Conservation (phyloP, 2,888 invertebrate species). For the Calameuta idolon region DNA sequence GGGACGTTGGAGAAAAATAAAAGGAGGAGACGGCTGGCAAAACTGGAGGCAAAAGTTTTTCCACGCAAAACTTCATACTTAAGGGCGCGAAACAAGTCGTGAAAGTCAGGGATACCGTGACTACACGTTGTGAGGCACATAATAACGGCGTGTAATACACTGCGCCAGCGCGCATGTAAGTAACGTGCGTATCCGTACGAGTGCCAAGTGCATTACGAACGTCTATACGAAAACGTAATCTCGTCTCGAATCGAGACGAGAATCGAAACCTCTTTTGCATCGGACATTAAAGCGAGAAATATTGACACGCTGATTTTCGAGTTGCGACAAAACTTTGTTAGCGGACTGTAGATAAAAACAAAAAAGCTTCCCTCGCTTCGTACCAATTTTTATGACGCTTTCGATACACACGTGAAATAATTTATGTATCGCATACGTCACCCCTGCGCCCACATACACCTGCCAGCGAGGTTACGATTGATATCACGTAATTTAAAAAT, state of each 20-base stretch:
- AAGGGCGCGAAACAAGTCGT: constrained; percentile 28
- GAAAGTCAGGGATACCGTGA: constrained; percentile 38
- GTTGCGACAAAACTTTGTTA: background rate
- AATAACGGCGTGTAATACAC: background rate
- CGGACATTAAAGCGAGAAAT: background rate
- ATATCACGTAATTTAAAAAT: background rate
- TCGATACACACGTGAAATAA: background rate
- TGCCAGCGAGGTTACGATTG: background rate
- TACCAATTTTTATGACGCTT: background rate
- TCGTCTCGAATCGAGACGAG: background rate
- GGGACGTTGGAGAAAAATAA: background rate
- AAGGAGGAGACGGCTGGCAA: background rate
- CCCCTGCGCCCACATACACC: no score
- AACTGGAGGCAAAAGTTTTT: constrained; percentile 34
- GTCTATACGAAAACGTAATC: background rate
- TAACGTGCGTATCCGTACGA: constrained; percentile 22
- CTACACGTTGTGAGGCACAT: background rate
- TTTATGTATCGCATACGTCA: background rate
- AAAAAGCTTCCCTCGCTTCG: background rate
- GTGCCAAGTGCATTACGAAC: background rate
- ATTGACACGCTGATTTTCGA: background rate
- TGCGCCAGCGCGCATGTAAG: background rate
- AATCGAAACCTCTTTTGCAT: background rate
- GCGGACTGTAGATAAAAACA: background rate
- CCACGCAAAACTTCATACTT: constrained; percentile 34